A percentile compares a stretch with the other conserved stretches of the same genome.
Evolutionary conservation across 1,140 invertebrate species (phyloP).

Genomic region (Eufriesea mexicana): DNA sequence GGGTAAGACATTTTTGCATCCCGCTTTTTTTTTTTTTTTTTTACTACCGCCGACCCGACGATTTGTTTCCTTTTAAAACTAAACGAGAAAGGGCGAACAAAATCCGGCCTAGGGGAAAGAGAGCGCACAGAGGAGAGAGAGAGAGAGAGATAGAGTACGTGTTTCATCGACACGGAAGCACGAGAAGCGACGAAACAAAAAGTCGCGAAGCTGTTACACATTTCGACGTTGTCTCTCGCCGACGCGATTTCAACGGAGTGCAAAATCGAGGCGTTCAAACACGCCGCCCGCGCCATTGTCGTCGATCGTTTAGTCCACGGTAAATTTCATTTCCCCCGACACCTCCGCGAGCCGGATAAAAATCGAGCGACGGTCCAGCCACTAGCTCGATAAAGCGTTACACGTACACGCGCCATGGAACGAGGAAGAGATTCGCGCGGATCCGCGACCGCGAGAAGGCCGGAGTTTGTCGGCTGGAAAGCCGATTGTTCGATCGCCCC

Average conservation of each 20-base stretch:
- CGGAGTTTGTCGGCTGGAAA: slow-evolving; percentile 32
- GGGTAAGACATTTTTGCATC: background rate
- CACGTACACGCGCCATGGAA: too few species aligned
- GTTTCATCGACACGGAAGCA: too few species aligned
- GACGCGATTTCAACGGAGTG: background rate
- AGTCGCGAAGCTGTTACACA: background rate
- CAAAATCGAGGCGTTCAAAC: slow-evolving; percentile 14
- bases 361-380: slow-evolving; percentile 2
- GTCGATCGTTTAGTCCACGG: slow-evolving; percentile 20
- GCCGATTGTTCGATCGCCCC: slow-evolving; percentile 36
- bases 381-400: slow-evolving; percentile 4
- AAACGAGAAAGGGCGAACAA: background rate
- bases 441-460: background rate
- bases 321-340: slow-evolving; percentile 37
- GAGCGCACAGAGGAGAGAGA: too few species aligned
- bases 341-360: background rate
- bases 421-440: background rate
- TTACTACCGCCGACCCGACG: background rate
- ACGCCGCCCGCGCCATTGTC: slow-evolving; percentile 7
- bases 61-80: background rate
- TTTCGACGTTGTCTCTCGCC: background rate
- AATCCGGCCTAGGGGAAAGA: background rate
- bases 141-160: background rate
- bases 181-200: background rate
- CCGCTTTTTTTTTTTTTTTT: background rate